phyloP scores from a whole-genome alignment of 2,797 vertebrate species.

The Spinus pinus region DNA sequence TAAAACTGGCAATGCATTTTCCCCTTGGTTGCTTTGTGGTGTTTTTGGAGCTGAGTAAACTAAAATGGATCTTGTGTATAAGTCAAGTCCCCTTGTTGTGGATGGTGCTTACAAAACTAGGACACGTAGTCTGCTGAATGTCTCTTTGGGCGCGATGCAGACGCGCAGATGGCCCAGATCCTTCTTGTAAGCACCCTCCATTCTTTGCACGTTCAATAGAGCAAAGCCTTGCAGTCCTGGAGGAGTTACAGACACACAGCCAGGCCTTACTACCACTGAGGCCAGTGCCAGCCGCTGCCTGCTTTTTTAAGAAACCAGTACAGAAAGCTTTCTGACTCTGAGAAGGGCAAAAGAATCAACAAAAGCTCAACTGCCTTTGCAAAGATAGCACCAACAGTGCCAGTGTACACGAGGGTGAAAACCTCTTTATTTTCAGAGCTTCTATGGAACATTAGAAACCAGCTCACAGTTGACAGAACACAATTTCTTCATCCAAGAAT shows the following conservation, averaged over 20 bases:
- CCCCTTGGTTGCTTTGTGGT: not conserved
- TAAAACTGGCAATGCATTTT: not conserved
- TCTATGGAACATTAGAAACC: not conserved
- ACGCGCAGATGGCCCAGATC: conserved; percentile 23
- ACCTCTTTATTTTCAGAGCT: conserved; percentile 44
- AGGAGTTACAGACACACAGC: conserved; percentile 14
- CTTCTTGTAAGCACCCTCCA: conserved; percentile 28
- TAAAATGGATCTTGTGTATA: not conserved
- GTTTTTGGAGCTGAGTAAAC: conserved; percentile 14
- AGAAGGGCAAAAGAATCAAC: conserved; percentile 33
- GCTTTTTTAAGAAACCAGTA: conserved; percentile 14
- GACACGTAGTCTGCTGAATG: not conserved
- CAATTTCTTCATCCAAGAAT: conserved; percentile 36
- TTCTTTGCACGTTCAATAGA: not conserved
- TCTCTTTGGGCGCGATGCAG: not conserved
- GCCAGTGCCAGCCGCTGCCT: conserved; percentile 15
- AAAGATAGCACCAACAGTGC: conserved; percentile 37
- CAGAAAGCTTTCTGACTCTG: conserved; percentile 54
- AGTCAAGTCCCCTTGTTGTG: not conserved
- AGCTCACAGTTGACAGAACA: conserved; percentile 4
- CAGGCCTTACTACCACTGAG: conserved; percentile 1
- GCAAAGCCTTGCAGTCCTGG: not conserved
- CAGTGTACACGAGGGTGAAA: conserved; percentile 53
- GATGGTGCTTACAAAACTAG: not conserved
- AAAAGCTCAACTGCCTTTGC: conserved; percentile 49